These are phyloP conservation scores for Limnephilus marmoratus DNA, from an alignment of 2,888 invertebrate species.

Conservation along the genomic window DNA sequence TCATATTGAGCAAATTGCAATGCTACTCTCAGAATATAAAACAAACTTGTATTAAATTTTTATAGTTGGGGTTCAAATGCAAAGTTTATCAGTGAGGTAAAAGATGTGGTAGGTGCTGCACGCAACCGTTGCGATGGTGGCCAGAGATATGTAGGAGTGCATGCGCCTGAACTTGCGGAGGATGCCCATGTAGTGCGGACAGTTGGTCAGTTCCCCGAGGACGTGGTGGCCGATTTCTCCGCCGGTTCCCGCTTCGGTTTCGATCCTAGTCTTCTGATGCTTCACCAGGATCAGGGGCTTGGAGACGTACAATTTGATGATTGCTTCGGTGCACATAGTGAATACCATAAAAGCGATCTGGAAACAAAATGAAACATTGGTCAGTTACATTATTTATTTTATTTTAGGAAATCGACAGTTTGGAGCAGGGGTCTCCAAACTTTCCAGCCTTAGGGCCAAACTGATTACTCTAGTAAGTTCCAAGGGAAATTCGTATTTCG, in stretches of 20 bases:
- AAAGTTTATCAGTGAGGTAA: slow-evolving; percentile 61
- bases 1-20: not conserved
- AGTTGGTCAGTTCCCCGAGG: slow-evolving; percentile 84
- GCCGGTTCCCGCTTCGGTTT: slow-evolving; percentile 86
- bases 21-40: not conserved
- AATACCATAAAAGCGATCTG: slow-evolving; percentile 81
- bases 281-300: slow-evolving; percentile 86
- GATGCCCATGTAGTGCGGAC: slow-evolving; percentile 87
- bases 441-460: too few relatives aligned
- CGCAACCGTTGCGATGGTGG: slow-evolving; percentile 84
- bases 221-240: slow-evolving; percentile 86
- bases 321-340: slow-evolving; percentile 85
- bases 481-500: too few relatives aligned
- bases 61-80: slow-evolving; percentile 48
- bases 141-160: slow-evolving; percentile 88
- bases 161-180: slow-evolving; percentile 85
- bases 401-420: too few relatives aligned
- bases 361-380: slow-evolving; percentile 67
- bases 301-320: slow-evolving; percentile 86
- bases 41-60: not conserved
- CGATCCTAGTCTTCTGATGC: slow-evolving; percentile 85
- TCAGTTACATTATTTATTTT: not conserved
- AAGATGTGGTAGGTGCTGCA: slow-evolving; percentile 82
- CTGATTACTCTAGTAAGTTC: too few relatives aligned
- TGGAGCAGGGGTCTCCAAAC: too few relatives aligned